phyloP scores from a whole-genome alignment of 2,888 invertebrate species.

The Calephelis perditalis region DNA sequence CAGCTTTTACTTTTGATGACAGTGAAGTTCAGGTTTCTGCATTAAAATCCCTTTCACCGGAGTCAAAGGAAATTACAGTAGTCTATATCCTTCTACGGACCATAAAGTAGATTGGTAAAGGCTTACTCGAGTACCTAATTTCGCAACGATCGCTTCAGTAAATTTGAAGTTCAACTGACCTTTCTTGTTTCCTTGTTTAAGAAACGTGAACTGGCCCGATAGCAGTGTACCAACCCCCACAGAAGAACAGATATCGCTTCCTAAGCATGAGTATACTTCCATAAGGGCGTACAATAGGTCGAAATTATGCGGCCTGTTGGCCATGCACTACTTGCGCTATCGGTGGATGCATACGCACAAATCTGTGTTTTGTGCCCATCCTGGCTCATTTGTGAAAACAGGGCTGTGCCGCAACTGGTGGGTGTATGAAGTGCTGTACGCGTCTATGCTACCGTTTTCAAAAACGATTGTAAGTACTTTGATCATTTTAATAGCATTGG shows the following conservation, averaged over 20 bases:
- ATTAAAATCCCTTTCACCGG: too few species aligned
- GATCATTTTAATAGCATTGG: too few species aligned
- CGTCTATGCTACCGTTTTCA: constrained; percentile 90
- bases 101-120: too few species aligned
- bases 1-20: too few species aligned
- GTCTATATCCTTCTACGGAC: too few species aligned
- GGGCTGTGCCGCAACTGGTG: constrained; percentile 89
- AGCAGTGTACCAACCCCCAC: constrained; percentile 56
- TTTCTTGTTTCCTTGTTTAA: constrained; percentile 31
- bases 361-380: constrained; percentile 89
- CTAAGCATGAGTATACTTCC: constrained; percentile 83
- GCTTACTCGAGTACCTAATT: too few species aligned
- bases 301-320: constrained; percentile 91
- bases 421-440: constrained; percentile 86
- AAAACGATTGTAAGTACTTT: constrained; percentile 87
- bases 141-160: neutral
- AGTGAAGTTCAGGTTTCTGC: too few species aligned
- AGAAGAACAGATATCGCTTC: constrained; percentile 82
- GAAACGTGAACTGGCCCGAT: constrained; percentile 52
- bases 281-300: constrained; percentile 93
- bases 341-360: constrained; percentile 82
- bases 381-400: constrained; percentile 93
- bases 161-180: neutral
- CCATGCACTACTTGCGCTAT: constrained; percentile 79
- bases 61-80: too few species aligned